Percentiles rank a stretch among this genome's conserved stretches.
These are phyloP conservation scores for Mesocentrotus franciscanus DNA, from an alignment of 53 echinoderm and acorn worm species.

Conservation along the genomic window DNA sequence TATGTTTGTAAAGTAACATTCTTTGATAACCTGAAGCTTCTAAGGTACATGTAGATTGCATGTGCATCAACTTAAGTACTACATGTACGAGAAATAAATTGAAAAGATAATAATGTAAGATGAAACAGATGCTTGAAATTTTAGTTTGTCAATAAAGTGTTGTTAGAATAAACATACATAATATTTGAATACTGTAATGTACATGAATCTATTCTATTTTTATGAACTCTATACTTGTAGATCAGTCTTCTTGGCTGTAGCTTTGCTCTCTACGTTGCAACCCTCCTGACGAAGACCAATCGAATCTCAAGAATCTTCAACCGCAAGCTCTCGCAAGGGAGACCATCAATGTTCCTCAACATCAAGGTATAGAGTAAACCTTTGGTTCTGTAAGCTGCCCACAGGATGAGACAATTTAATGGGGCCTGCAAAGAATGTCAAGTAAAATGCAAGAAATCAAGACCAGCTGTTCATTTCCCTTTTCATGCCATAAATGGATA, in stretches of 20 bases:
- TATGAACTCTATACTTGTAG: not conserved
- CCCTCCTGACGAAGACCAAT: constrained; percentile 95
- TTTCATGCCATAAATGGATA: too few species aligned
- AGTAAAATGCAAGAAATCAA: too few species aligned
- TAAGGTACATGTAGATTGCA: too few species aligned
- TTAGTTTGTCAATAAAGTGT: not conserved
- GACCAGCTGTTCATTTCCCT: too few species aligned
- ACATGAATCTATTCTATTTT: not conserved
- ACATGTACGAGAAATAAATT: too few species aligned
- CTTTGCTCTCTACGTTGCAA: constrained; percentile 82
- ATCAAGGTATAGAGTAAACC: constrained; percentile 74
- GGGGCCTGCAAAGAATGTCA: too few species aligned
- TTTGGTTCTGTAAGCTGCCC: not conserved
- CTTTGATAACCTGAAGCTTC: too few species aligned
- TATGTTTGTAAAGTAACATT: too few species aligned
- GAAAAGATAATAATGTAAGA: too few species aligned
- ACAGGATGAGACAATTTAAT: too few species aligned
- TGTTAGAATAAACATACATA: not conserved
- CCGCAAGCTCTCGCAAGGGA: constrained; percentile 87
- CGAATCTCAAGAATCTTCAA: constrained; percentile 97
- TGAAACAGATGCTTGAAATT: too few species aligned
- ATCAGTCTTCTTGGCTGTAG: constrained; percentile 76
- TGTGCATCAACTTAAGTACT: too few species aligned
- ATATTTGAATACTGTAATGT: not conserved
- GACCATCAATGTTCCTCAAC: constrained; percentile 89